These are phyloP conservation scores for Poecilia picta DNA, from an alignment of 2,797 vertebrate species.

Conservation along the genomic window DNA sequence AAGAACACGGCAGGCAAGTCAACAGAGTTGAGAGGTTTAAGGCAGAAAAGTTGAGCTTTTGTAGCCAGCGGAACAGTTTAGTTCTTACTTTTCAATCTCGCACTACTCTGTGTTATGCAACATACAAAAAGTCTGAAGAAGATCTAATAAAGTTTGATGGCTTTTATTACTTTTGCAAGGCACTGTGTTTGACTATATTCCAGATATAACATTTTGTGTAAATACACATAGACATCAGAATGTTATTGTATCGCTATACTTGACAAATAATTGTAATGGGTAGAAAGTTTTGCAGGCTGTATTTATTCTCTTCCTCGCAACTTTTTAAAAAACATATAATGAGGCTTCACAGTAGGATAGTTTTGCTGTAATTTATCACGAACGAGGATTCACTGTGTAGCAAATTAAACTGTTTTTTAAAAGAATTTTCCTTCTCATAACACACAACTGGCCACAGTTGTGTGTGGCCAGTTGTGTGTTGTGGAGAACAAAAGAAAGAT, in stretches of 20 bases:
- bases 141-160: neutral
- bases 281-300: conserved; percentile 49
- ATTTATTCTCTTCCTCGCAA: conserved; percentile 61
- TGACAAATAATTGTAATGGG: conserved; percentile 17
- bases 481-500: neutral
- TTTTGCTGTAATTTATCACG: conserved; percentile 62
- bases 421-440: conserved; percentile 37
- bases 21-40: neutral
- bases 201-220: neutral
- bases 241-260: conserved; percentile 1
- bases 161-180: neutral
- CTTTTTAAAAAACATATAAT: conserved; percentile 61
- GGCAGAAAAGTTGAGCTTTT: neutral
- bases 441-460: conserved; percentile 51
- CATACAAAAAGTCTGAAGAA: neutral
- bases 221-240: neutral
- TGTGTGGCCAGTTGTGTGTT: too few species aligned
- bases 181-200: neutral
- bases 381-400: conserved; percentile 43
- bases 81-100: neutral
- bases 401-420: conserved; percentile 49
- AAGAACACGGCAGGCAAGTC: neutral
- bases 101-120: neutral
- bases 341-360: conserved; percentile 63
- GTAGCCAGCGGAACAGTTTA: neutral